A percentile compares a stretch with the other conserved stretches of the same genome.
Evolutionary conservation across 2,113 vertebrate species (phyloP).

Genomic region (Brachyhypopomus gauderio): DNA sequence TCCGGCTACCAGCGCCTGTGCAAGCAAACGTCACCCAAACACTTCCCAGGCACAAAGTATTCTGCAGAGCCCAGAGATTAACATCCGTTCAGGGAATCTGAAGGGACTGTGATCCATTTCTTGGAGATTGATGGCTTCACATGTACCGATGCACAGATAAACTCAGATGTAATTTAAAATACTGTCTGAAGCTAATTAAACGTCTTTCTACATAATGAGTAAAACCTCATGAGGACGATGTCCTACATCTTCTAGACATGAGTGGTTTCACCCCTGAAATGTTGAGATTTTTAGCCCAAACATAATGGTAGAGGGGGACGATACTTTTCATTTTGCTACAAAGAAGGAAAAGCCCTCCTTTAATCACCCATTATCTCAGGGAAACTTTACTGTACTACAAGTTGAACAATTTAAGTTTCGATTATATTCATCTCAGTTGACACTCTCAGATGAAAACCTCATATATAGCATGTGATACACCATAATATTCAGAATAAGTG

Average conservation of each 20-base stretch:
- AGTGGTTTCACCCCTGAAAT: not conserved
- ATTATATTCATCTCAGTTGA: not conserved
- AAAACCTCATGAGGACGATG: not conserved
- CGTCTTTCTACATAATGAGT: not conserved
- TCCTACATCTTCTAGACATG: not conserved
- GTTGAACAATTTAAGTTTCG: not conserved
- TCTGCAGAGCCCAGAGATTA: not conserved
- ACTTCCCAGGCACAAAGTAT: not conserved
- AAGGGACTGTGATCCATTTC: not conserved
- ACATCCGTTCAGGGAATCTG: not conserved
- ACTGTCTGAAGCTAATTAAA: not conserved
- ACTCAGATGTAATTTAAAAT: not conserved
- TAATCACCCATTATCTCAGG: not conserved
- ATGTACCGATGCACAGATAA: not conserved
- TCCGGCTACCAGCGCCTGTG: constrained; percentile 42
- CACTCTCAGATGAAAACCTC: not conserved
- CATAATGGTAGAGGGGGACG: not conserved
- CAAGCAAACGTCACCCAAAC: constrained; percentile 41
- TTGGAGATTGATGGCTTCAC: not conserved
- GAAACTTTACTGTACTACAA: not conserved
- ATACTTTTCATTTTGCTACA: not conserved
- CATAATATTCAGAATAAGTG: not conserved
- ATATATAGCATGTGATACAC: not conserved
- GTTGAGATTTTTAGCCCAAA: not conserved
- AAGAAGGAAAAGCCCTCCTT: not conserved